Evolutionary conservation across 2,797 vertebrate species (phyloP).

Genomic region (Falco novaeseelandiae): DNA sequence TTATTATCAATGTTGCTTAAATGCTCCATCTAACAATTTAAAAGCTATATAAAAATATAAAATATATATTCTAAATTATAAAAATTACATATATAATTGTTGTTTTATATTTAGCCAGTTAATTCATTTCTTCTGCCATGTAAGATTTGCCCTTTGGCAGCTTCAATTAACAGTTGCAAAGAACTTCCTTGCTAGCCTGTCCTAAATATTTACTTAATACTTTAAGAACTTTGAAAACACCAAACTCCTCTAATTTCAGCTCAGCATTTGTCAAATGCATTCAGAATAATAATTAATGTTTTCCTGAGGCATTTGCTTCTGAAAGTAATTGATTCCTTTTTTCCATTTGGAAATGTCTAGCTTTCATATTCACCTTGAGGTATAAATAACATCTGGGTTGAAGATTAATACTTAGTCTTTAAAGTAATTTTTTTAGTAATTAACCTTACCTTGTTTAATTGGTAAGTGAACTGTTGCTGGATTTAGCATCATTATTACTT

Average conservation of each 20-base stretch:
- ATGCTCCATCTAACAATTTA: not conserved
- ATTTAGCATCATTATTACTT: not conserved
- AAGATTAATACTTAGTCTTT: not conserved
- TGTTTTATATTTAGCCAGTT: not conserved
- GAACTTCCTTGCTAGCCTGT: not conserved
- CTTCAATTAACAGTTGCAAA: not conserved
- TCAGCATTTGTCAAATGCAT: not conserved
- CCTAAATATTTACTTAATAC: not conserved
- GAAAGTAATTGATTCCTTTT: conserved; percentile 9
- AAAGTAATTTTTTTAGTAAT: not conserved
- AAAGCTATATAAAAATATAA: not conserved
- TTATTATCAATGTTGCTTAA: not conserved
- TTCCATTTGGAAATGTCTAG: not conserved
- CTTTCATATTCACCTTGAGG: not conserved
- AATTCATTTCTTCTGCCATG: too few species aligned
- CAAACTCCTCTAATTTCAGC: not conserved
- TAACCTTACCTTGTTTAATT: conserved; percentile 13
- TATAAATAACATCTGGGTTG: conserved; percentile 23
- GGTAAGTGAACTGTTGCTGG: not conserved
- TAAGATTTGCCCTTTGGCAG: too few species aligned
- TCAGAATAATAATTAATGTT: conserved; percentile 30
- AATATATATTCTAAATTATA: not conserved
- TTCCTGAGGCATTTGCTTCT: not conserved
- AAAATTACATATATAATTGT: not conserved
- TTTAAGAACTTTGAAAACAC: not conserved